Evolutionary conservation across 2,888 invertebrate genomes (phyloP).

Genomic region (Drosophila flavopinicola): DNA sequence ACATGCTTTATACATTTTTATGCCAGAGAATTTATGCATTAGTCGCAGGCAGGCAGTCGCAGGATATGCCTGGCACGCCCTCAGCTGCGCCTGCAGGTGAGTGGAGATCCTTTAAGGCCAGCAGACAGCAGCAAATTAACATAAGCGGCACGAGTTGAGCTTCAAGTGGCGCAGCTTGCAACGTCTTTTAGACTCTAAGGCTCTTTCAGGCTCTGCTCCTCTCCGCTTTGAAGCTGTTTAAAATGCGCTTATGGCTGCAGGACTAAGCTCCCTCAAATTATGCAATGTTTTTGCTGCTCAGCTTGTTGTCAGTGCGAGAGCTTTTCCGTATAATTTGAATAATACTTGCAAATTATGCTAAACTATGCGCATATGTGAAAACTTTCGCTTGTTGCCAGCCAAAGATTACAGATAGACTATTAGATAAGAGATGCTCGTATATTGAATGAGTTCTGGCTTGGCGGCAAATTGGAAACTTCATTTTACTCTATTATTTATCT

Average conservation of each 20-base stretch:
- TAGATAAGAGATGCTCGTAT: conserved; percentile 1
- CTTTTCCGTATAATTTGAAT: conserved; percentile 33
- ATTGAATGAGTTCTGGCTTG: conserved; percentile 3
- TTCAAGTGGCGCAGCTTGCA: conserved; percentile 57
- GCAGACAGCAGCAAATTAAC: conserved; percentile 74
- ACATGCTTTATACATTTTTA: conserved; percentile 13
- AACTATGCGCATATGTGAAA: conserved; percentile 62
- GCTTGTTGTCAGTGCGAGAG: conserved; percentile 1
- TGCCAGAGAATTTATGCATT: conserved; percentile 68
- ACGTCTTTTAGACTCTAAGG: conserved; percentile 44
- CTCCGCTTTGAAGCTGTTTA: conserved; percentile 33
- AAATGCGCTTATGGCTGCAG: conserved; percentile 58
- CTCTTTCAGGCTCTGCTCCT: conserved; percentile 11
- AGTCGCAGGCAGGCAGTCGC: conserved; percentile 35
- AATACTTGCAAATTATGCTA: conserved; percentile 63
- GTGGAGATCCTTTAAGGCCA: conserved; percentile 42
- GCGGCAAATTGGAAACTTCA: background rate
- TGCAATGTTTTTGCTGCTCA: conserved; percentile 49
- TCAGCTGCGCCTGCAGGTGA: conserved; percentile 12
- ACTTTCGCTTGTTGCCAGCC: conserved; percentile 21
- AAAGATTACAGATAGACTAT: conserved; percentile 17
- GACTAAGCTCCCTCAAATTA: conserved; percentile 48
- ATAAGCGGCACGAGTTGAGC: conserved; percentile 60
- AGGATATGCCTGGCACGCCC: conserved; percentile 31
- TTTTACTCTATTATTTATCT: too few relatives aligned